Evolutionary conservation across 2,888 invertebrate genomes (phyloP).

Genomic region (Aphodius granarius): DNA sequence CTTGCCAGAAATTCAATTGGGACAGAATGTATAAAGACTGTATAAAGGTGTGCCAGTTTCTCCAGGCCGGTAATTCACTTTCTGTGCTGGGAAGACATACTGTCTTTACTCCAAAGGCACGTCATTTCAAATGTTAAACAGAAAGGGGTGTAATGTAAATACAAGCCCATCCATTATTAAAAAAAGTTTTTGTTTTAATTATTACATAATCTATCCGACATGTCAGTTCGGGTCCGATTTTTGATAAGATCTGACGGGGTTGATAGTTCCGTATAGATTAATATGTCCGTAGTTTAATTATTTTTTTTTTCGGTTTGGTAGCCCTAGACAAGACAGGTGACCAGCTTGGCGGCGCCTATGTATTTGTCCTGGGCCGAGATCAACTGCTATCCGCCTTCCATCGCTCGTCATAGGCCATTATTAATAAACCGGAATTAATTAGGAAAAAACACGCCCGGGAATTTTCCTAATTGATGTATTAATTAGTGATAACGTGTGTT

Average conservation of each 20-base stretch:
- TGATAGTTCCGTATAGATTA: constrained; percentile 20
- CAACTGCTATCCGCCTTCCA: neutral
- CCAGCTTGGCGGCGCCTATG: constrained; percentile 3
- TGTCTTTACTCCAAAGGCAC: too few relatives aligned
- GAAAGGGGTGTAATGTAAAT: neutral
- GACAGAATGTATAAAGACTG: too few relatives aligned
- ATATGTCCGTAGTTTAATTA: constrained; percentile 25
- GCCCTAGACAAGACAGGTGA: neutral
- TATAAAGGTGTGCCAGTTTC: too few relatives aligned
- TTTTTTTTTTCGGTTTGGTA: constrained; percentile 20
- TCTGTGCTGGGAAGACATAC: too few relatives aligned
- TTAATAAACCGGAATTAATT: constrained; percentile 26
- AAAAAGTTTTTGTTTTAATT: constrained; percentile 5
- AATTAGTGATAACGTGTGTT: constrained; percentile 25
- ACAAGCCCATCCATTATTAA: constrained; percentile 2
- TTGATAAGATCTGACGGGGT: constrained; percentile 1
- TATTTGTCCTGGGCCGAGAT: constrained; percentile 9
- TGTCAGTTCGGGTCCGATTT: constrained; percentile 3
- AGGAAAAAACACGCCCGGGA: constrained; percentile 18
- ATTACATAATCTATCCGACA: constrained; percentile 3
- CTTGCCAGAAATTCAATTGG: neutral
- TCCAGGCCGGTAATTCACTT: too few relatives aligned
- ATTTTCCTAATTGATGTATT: constrained; percentile 28
- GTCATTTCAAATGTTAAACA: too few relatives aligned
- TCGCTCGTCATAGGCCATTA: constrained; percentile 7